Evolutionary conservation across 2,888 invertebrate genomes (phyloP).

Genomic region (Escarpia spicata): DNA sequence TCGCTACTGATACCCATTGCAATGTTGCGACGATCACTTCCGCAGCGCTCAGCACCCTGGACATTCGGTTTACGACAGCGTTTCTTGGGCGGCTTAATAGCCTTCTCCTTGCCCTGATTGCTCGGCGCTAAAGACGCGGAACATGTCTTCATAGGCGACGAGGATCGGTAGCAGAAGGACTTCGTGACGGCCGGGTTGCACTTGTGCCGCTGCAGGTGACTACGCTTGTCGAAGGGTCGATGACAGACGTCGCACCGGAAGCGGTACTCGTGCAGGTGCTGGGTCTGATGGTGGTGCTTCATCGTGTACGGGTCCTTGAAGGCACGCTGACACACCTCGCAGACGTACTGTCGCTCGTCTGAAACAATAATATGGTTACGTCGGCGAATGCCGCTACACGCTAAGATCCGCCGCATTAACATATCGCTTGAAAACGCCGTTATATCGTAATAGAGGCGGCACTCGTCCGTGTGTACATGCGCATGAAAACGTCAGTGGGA

Average conservation of each 20-base stretch:
- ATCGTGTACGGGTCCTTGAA: conserved; percentile 12
- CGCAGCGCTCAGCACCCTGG: not conserved
- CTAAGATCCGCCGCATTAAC: too few species aligned
- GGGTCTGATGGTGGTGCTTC: not conserved
- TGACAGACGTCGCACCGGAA: not conserved
- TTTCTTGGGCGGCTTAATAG: not conserved
- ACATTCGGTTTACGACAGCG: not conserved
- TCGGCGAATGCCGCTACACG: too few species aligned
- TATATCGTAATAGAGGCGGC: too few species aligned
- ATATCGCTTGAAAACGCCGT: too few species aligned
- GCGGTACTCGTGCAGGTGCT: not conserved
- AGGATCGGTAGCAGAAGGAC: not conserved
- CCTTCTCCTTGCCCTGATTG: not conserved
- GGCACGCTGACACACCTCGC: not conserved
- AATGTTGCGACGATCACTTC: not conserved
- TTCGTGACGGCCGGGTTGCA: not conserved
- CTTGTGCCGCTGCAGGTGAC: not conserved
- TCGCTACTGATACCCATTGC: not conserved
- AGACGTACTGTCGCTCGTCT: not conserved
- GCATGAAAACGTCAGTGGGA: too few species aligned
- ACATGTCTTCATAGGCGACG: conserved; percentile 1
- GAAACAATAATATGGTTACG: not conserved
- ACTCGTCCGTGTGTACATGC: too few species aligned
- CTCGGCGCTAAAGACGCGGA: not conserved
- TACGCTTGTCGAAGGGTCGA: not conserved